These are phyloP conservation scores for Physocephala rufipes DNA, from an alignment of 2,888 invertebrate genomes.

Conservation along the genomic window DNA sequence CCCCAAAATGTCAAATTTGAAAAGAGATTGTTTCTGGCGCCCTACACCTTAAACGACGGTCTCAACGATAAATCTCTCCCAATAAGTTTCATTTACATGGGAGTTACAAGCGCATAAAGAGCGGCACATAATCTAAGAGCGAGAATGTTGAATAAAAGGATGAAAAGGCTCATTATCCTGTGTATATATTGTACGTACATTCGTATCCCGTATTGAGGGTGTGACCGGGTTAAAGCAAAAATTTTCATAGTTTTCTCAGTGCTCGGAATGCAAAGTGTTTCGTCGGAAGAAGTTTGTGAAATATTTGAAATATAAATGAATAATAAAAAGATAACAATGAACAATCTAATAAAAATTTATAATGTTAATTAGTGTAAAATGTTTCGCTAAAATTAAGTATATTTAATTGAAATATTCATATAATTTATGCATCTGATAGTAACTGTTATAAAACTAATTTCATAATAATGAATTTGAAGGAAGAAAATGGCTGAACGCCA, in stretches of 20 bases:
- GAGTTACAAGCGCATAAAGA: constrained; percentile 31
- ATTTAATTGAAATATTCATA: neutral
- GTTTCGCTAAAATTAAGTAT: neutral
- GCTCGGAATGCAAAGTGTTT: constrained; percentile 61
- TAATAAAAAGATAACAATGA: constrained; percentile 8
- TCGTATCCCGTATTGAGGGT: constrained; percentile 63
- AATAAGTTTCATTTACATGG: constrained; percentile 24
- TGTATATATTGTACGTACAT: constrained; percentile 47
- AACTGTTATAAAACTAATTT: neutral
- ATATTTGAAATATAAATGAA: constrained; percentile 18
- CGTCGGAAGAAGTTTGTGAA: constrained; percentile 19
- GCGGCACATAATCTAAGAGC: constrained; percentile 22
- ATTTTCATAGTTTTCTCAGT: constrained; percentile 64
- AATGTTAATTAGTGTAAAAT: neutral
- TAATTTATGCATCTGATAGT: constrained; percentile 25
- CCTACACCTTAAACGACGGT: no score
- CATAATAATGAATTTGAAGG: neutral
- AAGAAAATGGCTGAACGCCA: neutral
- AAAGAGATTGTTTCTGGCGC: no score
- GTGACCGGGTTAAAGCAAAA: constrained; percentile 65
- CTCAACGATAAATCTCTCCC: no score
- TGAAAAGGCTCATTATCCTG: constrained; percentile 37
- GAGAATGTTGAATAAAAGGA: constrained; percentile 27
- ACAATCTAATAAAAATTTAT: constrained; percentile 18
- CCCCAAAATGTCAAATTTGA: no score